Evolutionary conservation across 2,888 invertebrate species (phyloP).

Genomic region (Drosophila mimetica): DNA sequence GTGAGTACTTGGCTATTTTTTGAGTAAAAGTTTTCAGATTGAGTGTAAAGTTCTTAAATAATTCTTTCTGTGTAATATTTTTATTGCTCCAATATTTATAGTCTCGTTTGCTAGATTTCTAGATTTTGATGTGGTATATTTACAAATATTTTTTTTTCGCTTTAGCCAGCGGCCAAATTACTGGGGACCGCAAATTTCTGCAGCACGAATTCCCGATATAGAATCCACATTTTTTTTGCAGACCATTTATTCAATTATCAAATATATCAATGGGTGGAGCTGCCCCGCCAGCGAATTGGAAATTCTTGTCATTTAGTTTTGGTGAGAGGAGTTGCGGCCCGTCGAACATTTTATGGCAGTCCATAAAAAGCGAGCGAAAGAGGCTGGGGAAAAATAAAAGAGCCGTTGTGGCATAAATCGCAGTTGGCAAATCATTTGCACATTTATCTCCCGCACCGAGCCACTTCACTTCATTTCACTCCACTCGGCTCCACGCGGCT

Average conservation of each 20-base stretch:
- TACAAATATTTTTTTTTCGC: not conserved
- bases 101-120: no score
- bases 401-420: slow-evolving; percentile 47
- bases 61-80: no score
- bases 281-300: not conserved
- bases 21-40: no score
- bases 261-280: slow-evolving; percentile 31
- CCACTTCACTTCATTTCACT: not conserved
- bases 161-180: slow-evolving; percentile 9
- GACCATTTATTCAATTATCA: slow-evolving; percentile 44
- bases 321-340: not conserved
- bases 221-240: not conserved
- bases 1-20: no score
- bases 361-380: slow-evolving; percentile 11
- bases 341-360: slow-evolving; percentile 7
- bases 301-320: slow-evolving; percentile 22
- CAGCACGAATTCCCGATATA: slow-evolving; percentile 22
- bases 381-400: slow-evolving; percentile 7
- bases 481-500: not conserved
- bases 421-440: slow-evolving; percentile 46
- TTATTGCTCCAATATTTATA: no score
- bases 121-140: no score
- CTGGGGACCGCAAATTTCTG: slow-evolving; percentile 11
- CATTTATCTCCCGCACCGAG: slow-evolving; percentile 34
- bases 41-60: no score